phyloP scores from a whole-genome alignment of 2,113 vertebrate genomes.

The Serinus canaria region DNA sequence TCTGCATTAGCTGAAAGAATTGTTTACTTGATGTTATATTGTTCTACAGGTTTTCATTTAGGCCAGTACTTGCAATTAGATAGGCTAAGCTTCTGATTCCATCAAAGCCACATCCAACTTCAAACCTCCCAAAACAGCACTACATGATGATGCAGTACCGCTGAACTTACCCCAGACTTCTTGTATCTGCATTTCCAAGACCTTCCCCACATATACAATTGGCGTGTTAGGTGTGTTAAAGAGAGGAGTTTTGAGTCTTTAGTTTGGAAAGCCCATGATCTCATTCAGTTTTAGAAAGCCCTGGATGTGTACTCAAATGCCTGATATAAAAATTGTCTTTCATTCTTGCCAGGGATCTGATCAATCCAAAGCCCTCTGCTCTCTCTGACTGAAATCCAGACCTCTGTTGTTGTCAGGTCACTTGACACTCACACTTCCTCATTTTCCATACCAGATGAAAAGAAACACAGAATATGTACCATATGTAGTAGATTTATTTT shows the following conservation, averaged over 20 bases:
- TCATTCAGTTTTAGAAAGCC: background rate
- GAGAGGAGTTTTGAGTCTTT: background rate
- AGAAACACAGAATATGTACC: background rate
- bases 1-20: background rate
- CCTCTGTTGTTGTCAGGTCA: background rate
- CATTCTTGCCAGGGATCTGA: background rate
- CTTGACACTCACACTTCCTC: background rate
- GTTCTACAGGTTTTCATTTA: background rate
- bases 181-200: background rate
- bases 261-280: background rate
- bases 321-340: background rate
- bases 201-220: background rate
- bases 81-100: background rate
- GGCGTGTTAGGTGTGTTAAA: background rate
- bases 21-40: background rate
- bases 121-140: background rate
- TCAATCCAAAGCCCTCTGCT: background rate
- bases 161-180: background rate
- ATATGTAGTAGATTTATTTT: constrained; percentile 37
- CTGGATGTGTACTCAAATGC: background rate
- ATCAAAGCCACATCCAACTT: background rate
- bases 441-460: background rate
- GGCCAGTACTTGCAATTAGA: background rate
- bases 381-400: background rate
- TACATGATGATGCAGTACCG: background rate